Evolutionary conservation across 1,140 invertebrate species (phyloP), one percentile per base, ranked within the genome.

Genomic region (Magallana ariakensis): DNA sequence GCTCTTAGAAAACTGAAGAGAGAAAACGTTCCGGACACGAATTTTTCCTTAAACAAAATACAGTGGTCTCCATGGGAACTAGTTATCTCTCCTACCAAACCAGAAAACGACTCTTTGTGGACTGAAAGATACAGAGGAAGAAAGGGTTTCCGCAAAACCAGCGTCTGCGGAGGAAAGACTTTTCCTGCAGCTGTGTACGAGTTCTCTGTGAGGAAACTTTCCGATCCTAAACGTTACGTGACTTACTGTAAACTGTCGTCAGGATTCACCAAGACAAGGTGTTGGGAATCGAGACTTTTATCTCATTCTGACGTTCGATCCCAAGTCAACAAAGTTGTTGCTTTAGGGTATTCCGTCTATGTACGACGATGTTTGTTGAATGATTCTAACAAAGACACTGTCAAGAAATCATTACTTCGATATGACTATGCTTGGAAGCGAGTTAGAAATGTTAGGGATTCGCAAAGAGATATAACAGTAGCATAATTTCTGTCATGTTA

Each of bases 61-160:
- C 83, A 83, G 54, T 91, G 90, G 90, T 85, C 88, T 55, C 53
- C 26, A n/a, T 90, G 90, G 90, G 53, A 88, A 46, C 16, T 90
- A n/a, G 80, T 75, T 11, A 83, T 88, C 8, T 83, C 86, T 8
- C 60, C 83, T 22, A 56, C 19, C 26, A 53, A 53, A 33, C 54
- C 46, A 56, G 75, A 54, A 22, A 16, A 80, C 57, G 26, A 55
- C 22, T n/a, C 57, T 6, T 66, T 55, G 13, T 60, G 83, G 84
- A 56, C 57, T 19, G 57, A 88, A 26, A 87, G 86, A 85, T 46
- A 46, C 33, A 82, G 87, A 55, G 53, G 62, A 11, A 19, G 46
- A n/a, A 85, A 80, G 53, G n/a, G 80, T 13, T 90, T 26, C 46
- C 16, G 86, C 26, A 87, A 53, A 55, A 87, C 80, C 16, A n/a